Evolutionary conservation across 2,888 invertebrate genomes (phyloP).

Genomic region (Invenusta paracnida): DNA sequence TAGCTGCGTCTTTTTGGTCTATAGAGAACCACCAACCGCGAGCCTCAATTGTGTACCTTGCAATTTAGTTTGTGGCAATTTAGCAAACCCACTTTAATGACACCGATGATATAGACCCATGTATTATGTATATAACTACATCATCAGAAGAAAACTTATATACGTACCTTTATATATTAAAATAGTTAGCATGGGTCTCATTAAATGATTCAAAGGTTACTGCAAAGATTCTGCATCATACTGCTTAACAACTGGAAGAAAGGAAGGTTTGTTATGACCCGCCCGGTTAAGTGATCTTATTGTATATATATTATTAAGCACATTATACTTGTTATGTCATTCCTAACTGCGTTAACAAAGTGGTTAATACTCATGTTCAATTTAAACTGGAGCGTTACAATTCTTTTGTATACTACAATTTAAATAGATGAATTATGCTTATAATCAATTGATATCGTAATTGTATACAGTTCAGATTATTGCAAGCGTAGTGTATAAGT

Average conservation of each 20-base stretch:
- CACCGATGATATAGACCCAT: not conserved
- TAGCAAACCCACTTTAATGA: not conserved
- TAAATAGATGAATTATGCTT: too few species aligned
- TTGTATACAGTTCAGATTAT: too few species aligned
- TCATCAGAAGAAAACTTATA: too few species aligned
- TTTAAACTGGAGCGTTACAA: too few species aligned
- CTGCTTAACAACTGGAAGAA: not conserved
- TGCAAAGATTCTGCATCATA: not conserved
- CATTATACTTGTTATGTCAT: not conserved
- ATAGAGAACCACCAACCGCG: not conserved
- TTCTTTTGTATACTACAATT: too few species aligned
- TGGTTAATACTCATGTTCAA: not conserved
- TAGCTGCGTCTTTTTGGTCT: not conserved
- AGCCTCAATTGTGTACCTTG: not conserved
- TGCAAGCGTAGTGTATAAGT: too few species aligned
- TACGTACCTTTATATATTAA: too few species aligned
- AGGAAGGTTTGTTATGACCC: not conserved
- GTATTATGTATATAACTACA: too few species aligned
- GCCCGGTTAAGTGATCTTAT: not conserved
- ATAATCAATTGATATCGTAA: too few species aligned
- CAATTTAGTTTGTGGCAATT: not conserved
- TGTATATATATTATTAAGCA: not conserved
- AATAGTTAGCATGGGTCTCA: not conserved
- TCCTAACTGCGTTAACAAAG: not conserved
- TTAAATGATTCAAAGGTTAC: not conserved